phyloP scores from a whole-genome alignment of 2,797 vertebrate species.

The Trachops cirrhosus region DNA sequence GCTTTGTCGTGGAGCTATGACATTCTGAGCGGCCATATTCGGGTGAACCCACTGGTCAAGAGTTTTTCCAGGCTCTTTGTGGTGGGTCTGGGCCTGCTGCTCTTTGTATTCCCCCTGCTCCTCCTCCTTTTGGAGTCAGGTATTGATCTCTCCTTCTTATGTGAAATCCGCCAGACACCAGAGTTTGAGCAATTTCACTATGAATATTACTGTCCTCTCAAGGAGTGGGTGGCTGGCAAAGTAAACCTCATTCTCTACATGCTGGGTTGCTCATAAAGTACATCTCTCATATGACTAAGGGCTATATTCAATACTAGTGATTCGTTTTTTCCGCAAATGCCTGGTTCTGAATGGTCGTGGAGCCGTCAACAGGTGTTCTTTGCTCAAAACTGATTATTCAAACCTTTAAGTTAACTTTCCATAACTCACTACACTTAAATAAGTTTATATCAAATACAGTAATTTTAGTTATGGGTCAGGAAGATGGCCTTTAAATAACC shows the following conservation, averaged over 20 bases:
- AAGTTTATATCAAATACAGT: constrained; percentile 53
- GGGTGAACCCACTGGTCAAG: constrained; percentile 91
- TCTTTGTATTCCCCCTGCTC: constrained; percentile 93
- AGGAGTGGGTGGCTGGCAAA: constrained; percentile 94
- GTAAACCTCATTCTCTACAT: constrained; percentile 89
- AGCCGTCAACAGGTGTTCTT: constrained; percentile 54
- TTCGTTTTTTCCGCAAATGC: constrained; percentile 45
- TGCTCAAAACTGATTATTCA: constrained; percentile 31
- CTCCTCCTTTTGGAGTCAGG: constrained; percentile 97
- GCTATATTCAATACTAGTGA: constrained; percentile 84
- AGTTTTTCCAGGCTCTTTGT: constrained; percentile 92
- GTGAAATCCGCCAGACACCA: constrained; percentile 96
- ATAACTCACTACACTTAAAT: constrained; percentile 41
- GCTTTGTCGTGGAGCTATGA: constrained; percentile 88
- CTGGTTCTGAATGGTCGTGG: constrained; percentile 64
- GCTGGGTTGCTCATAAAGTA: constrained; percentile 89
- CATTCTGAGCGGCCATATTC: constrained; percentile 89
- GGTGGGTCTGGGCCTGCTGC: constrained; percentile 90
- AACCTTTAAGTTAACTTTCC: constrained; percentile 61
- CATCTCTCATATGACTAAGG: constrained; percentile 78
- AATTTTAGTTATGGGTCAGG: constrained; percentile 64
- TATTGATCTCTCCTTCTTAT: constrained; percentile 96
- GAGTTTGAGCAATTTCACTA: constrained; percentile 98
- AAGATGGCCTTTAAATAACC: constrained; percentile 62
- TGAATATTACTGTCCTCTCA: constrained; percentile 96